Evolutionary conservation across 2,888 invertebrate genomes (phyloP), one percentile per base, ranked within the genome.

Genomic region (Ormyrus pomaceus): DNA sequence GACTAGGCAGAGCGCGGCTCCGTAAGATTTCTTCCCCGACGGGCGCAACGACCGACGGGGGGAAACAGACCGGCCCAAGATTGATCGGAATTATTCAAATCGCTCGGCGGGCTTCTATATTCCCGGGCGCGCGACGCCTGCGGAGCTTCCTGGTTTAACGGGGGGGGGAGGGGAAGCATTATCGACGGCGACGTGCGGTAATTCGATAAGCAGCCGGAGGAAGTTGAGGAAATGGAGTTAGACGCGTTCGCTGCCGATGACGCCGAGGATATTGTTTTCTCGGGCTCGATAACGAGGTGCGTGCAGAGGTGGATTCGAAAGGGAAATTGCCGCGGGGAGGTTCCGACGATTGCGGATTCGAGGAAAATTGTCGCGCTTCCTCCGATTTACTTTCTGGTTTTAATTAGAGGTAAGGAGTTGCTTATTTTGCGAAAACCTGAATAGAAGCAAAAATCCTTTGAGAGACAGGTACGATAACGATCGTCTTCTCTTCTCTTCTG

Each of bases 81-180:
- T 84, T 82, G 83, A 84, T 82, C 76, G 82, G 78, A 81, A 83
- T 83, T 82, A 84, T 84, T 84, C 74, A 79, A 84, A 84, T 84
- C 73, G 73, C 79, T 80, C 62, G 69, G 13, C 58, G 80, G 73
- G 82, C 64, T 77, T 82, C 70, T 74, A 81, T 80, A 81, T 80
- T 82, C 78, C 77, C 80, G 78, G 77, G 50, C 50, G 66, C 8
- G 69, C 56, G 10, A 34, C 48, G 53, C 13, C 51, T 51, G 55
- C 19, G 13, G 34, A 59, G 53, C 75, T 70, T 79, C 75, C 71
- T 55, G 72, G 8, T 19, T 55, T 19, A 45, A 68, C 9, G 53
- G 66, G 48, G 10, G 1, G 46, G 10, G 51, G 34, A 13, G 13
- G 77, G 55, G 66, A 61, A 51, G 64, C 70, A 61, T 70, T 74